These are phyloP conservation scores for Rhopalosiphum maidis DNA, from an alignment of 1,140 invertebrate species.

Conservation along the genomic window DNA sequence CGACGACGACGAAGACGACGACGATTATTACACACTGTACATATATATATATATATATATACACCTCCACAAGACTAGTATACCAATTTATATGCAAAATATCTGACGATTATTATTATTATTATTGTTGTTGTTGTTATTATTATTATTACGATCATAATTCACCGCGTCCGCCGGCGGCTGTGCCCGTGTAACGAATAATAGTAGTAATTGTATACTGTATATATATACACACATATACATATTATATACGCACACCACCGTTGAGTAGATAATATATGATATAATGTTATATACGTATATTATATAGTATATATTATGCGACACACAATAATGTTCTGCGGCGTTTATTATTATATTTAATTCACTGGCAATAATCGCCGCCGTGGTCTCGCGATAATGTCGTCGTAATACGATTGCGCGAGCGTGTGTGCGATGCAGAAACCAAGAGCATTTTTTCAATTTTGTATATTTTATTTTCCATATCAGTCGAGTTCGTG, in stretches of 20 bases:
- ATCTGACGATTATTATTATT: constrained; percentile 42
- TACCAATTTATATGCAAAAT: constrained; percentile 50
- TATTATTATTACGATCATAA: constrained; percentile 42
- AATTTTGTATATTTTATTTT: not conserved
- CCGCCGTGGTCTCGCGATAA: not conserved
- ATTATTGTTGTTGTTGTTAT: constrained; percentile 36
- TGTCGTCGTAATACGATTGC: not conserved
- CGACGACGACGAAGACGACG: not conserved
- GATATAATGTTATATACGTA: not conserved
- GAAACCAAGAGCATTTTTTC: not conserved
- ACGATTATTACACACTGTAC: not conserved
- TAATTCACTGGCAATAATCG: constrained; percentile 30
- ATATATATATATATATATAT: not conserved
- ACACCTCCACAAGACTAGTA: not conserved
- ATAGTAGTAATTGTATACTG: constrained; percentile 13
- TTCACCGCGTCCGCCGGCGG: constrained; percentile 1
- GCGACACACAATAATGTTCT: not conserved
- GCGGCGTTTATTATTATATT: constrained; percentile 12
- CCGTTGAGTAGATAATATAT: not conserved
- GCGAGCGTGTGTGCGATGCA: no score
- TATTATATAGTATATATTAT: not conserved
- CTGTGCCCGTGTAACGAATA: not conserved
- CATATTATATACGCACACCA: not conserved
- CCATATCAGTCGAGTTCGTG: not conserved
- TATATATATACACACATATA: not conserved